These are phyloP conservation scores for Phrynocephalus guinanensis DNA, from an alignment of 2,797 vertebrate genomes.

Conservation along the genomic window DNA sequence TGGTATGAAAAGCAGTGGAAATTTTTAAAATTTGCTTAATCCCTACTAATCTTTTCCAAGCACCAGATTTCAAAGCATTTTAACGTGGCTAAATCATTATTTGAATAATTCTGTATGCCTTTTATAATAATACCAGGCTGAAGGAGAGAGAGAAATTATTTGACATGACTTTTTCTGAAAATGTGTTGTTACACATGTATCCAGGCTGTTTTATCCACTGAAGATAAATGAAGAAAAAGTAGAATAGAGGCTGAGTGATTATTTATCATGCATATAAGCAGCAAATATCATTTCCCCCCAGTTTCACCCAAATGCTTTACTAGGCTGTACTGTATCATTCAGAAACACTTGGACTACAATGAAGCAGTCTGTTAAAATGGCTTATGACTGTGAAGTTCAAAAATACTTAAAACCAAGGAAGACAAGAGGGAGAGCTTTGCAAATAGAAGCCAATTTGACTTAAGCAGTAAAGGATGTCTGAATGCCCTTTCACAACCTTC, in stretches of 20 bases:
- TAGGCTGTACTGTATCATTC: not conserved
- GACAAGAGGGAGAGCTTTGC: no score
- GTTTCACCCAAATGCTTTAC: not conserved
- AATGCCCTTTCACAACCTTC: no score
- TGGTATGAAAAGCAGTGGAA: slow-evolving; percentile 47
- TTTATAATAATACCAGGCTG: not conserved
- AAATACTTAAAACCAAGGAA: not conserved
- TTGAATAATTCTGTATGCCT: slow-evolving; percentile 65
- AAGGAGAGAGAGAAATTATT: not conserved
- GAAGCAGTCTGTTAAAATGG: not conserved
- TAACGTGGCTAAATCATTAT: slow-evolving; percentile 64
- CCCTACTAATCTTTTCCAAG: slow-evolving; percentile 63
- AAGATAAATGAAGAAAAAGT: not conserved
- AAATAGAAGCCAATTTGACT: no score
- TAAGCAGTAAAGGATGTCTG: no score
- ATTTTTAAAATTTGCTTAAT: slow-evolving; percentile 60
- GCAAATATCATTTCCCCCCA: not conserved
- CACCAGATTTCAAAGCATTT: slow-evolving; percentile 63
- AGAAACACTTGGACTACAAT: not conserved
- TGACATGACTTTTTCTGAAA: not conserved
- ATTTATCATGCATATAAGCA: not conserved
- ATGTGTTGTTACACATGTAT: not conserved
- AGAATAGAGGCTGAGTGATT: no score
- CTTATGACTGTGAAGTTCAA: not conserved
- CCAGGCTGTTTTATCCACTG: not conserved